These are phyloP conservation scores for Macrosiphum euphorbiae DNA, from an alignment of 2,888 invertebrate genomes.

Conservation along the genomic window DNA sequence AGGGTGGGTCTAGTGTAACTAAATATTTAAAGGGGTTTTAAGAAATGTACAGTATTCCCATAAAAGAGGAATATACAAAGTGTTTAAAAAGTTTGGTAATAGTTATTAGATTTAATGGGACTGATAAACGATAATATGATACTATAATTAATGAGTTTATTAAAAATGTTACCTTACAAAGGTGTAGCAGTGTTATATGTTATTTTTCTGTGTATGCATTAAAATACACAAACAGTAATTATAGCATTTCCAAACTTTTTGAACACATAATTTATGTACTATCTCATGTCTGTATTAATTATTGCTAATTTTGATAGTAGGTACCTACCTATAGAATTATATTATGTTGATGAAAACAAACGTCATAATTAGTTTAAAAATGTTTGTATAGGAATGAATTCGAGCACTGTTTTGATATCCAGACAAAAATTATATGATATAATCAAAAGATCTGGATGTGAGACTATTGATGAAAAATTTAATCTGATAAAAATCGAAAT, in stretches of 20 bases:
- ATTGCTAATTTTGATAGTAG: conserved; percentile 23
- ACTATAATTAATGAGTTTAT: background rate
- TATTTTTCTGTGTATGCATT: conserved; percentile 24
- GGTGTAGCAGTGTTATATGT: background rate
- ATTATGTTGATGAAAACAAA: conserved; percentile 23
- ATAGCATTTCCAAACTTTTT: conserved; percentile 21
- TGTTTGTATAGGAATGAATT: conserved; percentile 10
- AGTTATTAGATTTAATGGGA: no score
- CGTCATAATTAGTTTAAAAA: conserved; percentile 8
- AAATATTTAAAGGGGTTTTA: background rate
- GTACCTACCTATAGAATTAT: background rate
- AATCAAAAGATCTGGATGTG: conserved; percentile 16
- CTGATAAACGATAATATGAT: background rate
- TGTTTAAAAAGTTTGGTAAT: no score
- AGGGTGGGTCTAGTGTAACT: no score
- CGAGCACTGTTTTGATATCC: background rate
- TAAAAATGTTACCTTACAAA: background rate
- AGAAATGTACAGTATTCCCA: no score
- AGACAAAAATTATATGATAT: conserved; percentile 25
- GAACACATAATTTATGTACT: conserved; percentile 6
- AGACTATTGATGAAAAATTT: conserved; percentile 17
- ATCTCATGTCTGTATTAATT: conserved; percentile 22
- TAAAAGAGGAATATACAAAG: no score
- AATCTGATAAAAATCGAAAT: conserved; percentile 18
- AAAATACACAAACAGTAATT: conserved; percentile 17